Conservation (phyloP, 2,113 vertebrate species). For the Cyanoliseus patagonus region DNA sequence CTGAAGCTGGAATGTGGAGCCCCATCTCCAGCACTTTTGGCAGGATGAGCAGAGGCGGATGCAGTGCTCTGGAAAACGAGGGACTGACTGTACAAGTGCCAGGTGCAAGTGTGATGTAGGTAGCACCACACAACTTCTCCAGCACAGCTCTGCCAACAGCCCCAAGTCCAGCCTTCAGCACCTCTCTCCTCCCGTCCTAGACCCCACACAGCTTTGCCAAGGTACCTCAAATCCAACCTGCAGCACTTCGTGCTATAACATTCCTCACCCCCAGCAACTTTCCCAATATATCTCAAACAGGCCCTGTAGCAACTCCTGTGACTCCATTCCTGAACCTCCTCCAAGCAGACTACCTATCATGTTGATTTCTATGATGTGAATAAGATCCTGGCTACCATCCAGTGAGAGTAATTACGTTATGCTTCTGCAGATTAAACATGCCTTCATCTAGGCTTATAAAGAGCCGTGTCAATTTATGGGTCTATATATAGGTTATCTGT, state of each 20-base stretch:
- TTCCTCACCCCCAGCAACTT: conserved; percentile 53
- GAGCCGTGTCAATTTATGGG: conserved; percentile 32
- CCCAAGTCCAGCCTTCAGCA: conserved; percentile 34
- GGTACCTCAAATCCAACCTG: conserved; percentile 53
- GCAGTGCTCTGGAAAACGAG: background rate
- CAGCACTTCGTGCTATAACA: conserved; percentile 57
- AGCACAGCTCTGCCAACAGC: conserved; percentile 40
- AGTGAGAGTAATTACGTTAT: conserved; percentile 56
- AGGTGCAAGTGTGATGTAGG: conserved; percentile 46
- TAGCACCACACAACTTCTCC: conserved; percentile 47
- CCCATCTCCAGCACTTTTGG: background rate
- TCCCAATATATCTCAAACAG: conserved; percentile 59
- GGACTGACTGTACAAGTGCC: conserved; percentile 32
- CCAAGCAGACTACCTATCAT: conserved; percentile 65
- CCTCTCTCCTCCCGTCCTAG: conserved; percentile 37
- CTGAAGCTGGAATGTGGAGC: background rate
- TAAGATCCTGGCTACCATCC: conserved; percentile 58
- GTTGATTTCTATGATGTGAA: conserved; percentile 61
- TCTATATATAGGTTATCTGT: conserved; percentile 61
- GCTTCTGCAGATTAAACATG: conserved; percentile 55
- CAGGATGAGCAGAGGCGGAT: background rate
- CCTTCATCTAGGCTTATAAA: conserved; percentile 37
- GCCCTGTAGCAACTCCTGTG: conserved; percentile 65
- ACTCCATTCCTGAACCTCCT: conserved; percentile 66
- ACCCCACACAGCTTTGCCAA: conserved; percentile 64